A percentile compares a stretch with the other conserved stretches of the same genome.
phyloP scores from a whole-genome alignment of 2,888 invertebrate genomes.

The Perizoma affinitatum region DNA sequence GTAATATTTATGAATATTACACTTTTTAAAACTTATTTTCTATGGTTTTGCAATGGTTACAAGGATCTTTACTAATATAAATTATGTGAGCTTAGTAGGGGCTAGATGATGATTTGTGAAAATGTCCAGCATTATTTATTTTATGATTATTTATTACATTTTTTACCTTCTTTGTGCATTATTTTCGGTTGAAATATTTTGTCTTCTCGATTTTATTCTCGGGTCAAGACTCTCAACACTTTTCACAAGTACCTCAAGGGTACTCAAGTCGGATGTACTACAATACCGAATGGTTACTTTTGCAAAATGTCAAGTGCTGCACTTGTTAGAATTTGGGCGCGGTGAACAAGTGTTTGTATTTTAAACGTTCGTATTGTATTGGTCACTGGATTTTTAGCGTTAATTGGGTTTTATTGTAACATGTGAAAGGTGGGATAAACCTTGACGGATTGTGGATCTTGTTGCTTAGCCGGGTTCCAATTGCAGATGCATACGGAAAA shows the following conservation, averaged over 20 bases:
- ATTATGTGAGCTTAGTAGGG: no score
- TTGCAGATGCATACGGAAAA: no score
- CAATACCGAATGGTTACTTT: conserved; percentile 40
- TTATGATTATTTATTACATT: neutral
- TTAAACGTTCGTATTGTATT: conserved; percentile 16
- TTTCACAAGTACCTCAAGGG: conserved; percentile 29
- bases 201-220: conserved; percentile 26
- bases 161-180: neutral
- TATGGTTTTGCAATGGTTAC: no score
- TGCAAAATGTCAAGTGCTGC: conserved; percentile 37
- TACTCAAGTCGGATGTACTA: conserved; percentile 31
- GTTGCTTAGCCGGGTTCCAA: neutral
- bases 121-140: no score
- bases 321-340: conserved; percentile 34
- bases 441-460: conserved; percentile 12
- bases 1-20: no score
- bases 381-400: conserved; percentile 15
- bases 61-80: no score
- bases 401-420: conserved; percentile 18
- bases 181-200: conserved; percentile 15
- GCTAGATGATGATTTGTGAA: no score
- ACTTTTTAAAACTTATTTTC: no score
- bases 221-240: conserved; percentile 33
- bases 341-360: conserved; percentile 36
- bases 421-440: neutral